Conservation (phyloP, 2,888 invertebrate genomes). For the Idaea straminata region DNA sequence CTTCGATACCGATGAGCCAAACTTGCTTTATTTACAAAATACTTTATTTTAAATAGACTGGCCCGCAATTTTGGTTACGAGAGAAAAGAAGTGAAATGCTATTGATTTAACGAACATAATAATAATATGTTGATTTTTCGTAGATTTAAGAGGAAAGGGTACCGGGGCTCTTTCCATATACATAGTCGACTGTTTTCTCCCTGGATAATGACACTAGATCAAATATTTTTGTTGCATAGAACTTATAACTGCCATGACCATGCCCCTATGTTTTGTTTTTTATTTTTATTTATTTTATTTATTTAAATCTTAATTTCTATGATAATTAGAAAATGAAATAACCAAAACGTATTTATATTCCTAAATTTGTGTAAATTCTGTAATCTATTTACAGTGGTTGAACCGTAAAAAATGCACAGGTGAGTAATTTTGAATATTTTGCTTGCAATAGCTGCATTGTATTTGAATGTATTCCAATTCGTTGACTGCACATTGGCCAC, state of each 20-base stretch:
- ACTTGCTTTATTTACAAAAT: slow-evolving; percentile 26
- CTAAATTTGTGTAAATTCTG: not conserved
- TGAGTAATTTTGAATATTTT: not conserved
- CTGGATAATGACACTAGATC: no score
- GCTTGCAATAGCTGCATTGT: not conserved
- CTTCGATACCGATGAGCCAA: slow-evolving; percentile 17
- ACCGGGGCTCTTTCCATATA: no score
- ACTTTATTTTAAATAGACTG: slow-evolving; percentile 26
- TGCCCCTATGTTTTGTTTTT: no score
- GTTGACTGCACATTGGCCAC: not conserved
- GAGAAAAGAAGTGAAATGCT: not conserved
- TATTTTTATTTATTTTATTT: no score
- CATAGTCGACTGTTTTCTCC: no score
- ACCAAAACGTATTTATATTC: not conserved
- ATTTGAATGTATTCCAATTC: not conserved
- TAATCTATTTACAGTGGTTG: not conserved
- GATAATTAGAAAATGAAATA: no score
- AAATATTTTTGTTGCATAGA: no score
- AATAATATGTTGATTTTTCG: no score
- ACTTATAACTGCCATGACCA: no score
- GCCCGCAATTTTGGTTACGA: slow-evolving; percentile 15
- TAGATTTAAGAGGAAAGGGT: no score
- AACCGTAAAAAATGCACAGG: not conserved
- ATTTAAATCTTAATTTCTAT: no score
- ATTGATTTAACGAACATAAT: no score